A percentile compares a stretch with the other conserved stretches of the same genome.
phyloP scores from a whole-genome alignment of 2,113 vertebrate genomes.

The Nyctereutes procyonoides region DNA sequence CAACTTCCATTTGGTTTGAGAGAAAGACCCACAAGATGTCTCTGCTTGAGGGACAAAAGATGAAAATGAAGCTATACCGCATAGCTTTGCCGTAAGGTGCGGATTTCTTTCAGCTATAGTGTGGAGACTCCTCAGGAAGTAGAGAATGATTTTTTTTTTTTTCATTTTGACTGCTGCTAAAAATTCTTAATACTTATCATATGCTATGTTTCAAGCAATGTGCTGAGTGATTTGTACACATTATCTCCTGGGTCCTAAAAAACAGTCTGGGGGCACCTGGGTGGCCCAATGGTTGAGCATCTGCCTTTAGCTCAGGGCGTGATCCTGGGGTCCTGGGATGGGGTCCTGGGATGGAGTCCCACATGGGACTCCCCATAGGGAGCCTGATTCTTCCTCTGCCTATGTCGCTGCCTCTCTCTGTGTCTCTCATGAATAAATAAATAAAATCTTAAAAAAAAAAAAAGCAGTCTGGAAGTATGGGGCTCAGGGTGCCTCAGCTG shows the following conservation, averaged over 20 bases:
- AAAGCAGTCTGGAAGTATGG: no score
- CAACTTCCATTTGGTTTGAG: slow-evolving; percentile 43
- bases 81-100: neutral
- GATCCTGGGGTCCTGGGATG: neutral
- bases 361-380: no score
- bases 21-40: slow-evolving; percentile 5
- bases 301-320: neutral
- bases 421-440: neutral
- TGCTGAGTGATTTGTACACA: neutral
- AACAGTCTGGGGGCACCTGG: neutral
- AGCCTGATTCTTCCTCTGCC: neutral
- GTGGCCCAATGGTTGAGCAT: neutral
- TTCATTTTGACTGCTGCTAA: neutral
- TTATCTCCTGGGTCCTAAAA: slow-evolving; percentile 19
- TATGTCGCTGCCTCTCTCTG: no score
- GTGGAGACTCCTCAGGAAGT: neutral
- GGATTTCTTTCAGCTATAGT: neutral
- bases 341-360: neutral
- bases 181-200: neutral
- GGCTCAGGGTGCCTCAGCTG: no score
- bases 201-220: neutral
- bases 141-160: neutral
- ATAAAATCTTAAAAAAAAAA: neutral
- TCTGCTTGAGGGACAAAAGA: slow-evolving; percentile 18
- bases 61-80: neutral